Evolutionary conservation across 2,888 invertebrate genomes (phyloP).

Genomic region (Sarcophaga variegata): DNA sequence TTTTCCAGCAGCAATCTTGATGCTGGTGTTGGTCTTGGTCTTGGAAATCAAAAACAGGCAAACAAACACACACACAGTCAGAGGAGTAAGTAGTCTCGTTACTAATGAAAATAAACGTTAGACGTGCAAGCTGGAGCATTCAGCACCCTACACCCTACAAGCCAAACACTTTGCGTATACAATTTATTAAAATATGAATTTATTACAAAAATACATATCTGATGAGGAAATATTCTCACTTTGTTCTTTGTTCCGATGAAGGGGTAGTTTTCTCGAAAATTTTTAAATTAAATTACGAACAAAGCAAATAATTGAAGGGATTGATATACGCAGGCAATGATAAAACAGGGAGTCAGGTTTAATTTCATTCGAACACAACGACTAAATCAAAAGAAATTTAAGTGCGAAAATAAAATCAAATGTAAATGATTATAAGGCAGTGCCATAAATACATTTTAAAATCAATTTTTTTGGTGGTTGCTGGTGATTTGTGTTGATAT

Average conservation of each 20-base stretch:
- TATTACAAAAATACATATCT: background rate
- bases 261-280: background rate
- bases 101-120: constrained; percentile 44
- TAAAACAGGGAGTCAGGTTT: background rate
- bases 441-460: too few species aligned
- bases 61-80: background rate
- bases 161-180: background rate
- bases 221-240: background rate
- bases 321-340: background rate
- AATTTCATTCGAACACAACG: background rate
- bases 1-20: constrained; percentile 47
- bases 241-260: background rate
- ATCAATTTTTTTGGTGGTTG: too few species aligned
- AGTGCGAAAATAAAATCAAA: background rate
- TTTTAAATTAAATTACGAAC: background rate
- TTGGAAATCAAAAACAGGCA: too few species aligned
- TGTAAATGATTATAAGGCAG: background rate
- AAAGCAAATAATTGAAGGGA: background rate
- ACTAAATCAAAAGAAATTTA: background rate
- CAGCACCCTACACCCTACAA: background rate
- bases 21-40: too few species aligned
- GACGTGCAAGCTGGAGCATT: background rate
- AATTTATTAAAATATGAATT: background rate
- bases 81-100: constrained; percentile 21
- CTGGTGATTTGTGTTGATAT: too few species aligned